Base-by-base conservation (phyloP, 1,140 invertebrate species). In the Planococcus citri region DNA sequence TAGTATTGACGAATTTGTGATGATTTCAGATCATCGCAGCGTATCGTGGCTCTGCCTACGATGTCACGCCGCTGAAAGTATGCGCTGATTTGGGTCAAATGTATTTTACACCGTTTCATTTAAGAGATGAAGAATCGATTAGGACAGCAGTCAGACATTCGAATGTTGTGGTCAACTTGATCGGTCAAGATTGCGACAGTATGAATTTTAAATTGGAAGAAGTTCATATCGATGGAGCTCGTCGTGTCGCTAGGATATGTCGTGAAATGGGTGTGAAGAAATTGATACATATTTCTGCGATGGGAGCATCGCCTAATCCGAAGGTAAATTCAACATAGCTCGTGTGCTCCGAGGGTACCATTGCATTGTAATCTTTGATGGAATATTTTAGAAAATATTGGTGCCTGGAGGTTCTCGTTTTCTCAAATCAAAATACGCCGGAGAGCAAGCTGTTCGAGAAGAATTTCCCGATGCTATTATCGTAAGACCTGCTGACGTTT, bases 401-500 rank as follows among this genome's bases (percentile, higher is more conserved):
- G 51, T 85, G 6, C 74, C 80, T 72, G 79, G 78, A 37, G 89
- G 89, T 24, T 92, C 90, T 0, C 75, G 81, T 75, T 89, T 82
- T 74, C 82, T 90, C 41, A 82, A 80, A 75, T 85, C 85, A 70
- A 93, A 93, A 82, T 92, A 84, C 78, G 74, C 80, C 51, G 94
- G 95, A 24, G 96, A 99, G 81, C 74, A 83, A 74, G 94, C 90
- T 20, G 94, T 99, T 0, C 82, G 82, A 71, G 87, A 94, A 78
- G 95, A 97, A 78, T 99, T 98, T 79, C 97, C 97, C 1, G 87
- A 94, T 71, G 97, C 94, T 6, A 94, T 90, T 12, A 94, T 99
- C 72, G 83, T 99, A 72, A 84, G 94, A 70, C 94, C 97, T 29
- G 81, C 94, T 0, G 87, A 91, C 76, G 88, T 97, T 20, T 98